Base-by-base conservation (phyloP, 2,888 invertebrate species). In the Ferdinandea cuprea region DNA sequence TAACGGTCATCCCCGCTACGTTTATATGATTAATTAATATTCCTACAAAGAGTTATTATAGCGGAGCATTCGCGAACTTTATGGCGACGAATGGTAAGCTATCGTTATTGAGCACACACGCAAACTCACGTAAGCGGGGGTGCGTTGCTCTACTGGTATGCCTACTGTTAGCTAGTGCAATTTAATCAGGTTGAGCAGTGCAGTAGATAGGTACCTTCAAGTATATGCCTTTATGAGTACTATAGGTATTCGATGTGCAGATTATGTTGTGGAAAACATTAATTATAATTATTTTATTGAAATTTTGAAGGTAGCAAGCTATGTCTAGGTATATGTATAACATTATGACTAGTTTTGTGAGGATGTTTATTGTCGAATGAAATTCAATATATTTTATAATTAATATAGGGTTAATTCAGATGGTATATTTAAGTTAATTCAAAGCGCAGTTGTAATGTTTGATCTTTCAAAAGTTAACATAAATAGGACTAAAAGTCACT, bases 11-110 rank as follows among this genome's bases (percentile, higher is more conserved):
- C 68, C 78, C 78, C 58, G 68, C 58, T 83, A 61, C 83, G 68
- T 68, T 78, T 68, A 83, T 72, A 78, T 83, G 72, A 83, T 78
- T 78, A 83, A 78, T 83, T 77, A 78, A 83, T 78, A 78, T 83
- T 68, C 56, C 54, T 69, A 66, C 83, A 72, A 77, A 50, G 83
- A 83, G 78, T 83, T 83, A 78, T 83, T 78, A n/a, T n/a, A 78
- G 83, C 68, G 68, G 42, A 68, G 78, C 72, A 71, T 72, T 58
- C 71, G 50, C 50, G 17, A 71, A 37, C 48, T 28, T 15, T 35
- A 44, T 58, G 25, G 35, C 21, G 30, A 13, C 68, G 56, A 72
- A 50, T 63, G 63, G 50, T 44, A 44, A 8, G 19, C 2, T 44
- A 19, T 69, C 71, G 30, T 63, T 40, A 25, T 77, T 42, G 40